Evolutionary conservation across 2,113 vertebrate genomes (phyloP), one percentile per base, ranked within the genome.

Genomic region (Bubo bubo): DNA sequence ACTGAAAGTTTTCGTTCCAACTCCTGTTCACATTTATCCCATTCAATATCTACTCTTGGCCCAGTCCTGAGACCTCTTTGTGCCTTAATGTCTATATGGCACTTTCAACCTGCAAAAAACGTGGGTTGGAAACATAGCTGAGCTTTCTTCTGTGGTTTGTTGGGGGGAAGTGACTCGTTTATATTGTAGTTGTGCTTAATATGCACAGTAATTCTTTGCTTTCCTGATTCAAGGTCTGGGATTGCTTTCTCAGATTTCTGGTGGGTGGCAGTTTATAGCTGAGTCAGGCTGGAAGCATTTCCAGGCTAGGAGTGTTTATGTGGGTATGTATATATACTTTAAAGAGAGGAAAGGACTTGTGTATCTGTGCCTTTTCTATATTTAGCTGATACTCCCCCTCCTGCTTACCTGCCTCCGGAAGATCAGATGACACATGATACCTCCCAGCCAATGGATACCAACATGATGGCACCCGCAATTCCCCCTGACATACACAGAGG

Each of bases 381-480:
- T 93, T 92, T 90, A 98, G 98, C 98, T 96, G 99, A 99, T 97
- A 99, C 99, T 5, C 99, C 99, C 12, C 99, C 99, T 63, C 99
- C 99, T 96, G 99, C 99, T 89, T 99, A 99, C 96, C 98, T 99
- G 98, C 99, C 99, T 93, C 99, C 99, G 7, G 99, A 99, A 97
- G 99, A 99, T 97, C 98, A 98, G 91, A 99, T 99, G 98, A 99
- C 98, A 94, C 99, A 99, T 32, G 99, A 99, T 88, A 99, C 99
- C 94, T 99, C 99, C 59, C 99, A 99, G 96, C 99, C 99, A 27
- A 99, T 99, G 99, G 99, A 99, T 96, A 99, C 99, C 82, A 99
- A 99, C 93, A 99, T 99, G 97, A 98, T 99, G 98, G 99, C 97
- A 28, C 99, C 99, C 6, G 85, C 98, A 21, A 96, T 99, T 96